Base-by-base conservation (phyloP, 2,113 vertebrate genomes). In the Erythrocercus mccallii region DNA sequence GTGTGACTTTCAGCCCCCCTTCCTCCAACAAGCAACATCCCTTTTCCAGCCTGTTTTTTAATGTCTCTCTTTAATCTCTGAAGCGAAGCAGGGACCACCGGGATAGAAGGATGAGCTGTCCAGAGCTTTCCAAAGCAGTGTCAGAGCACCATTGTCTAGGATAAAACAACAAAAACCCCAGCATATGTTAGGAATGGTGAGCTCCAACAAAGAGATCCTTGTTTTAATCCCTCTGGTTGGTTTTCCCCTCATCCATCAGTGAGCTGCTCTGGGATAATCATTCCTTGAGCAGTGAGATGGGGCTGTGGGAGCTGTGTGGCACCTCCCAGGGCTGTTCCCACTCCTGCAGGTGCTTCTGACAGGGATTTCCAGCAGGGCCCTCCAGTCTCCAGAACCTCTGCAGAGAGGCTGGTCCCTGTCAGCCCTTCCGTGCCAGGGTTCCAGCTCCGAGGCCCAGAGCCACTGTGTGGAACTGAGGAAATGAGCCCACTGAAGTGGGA, bases 401-500 rank as follows among this genome's bases (percentile, higher is more conserved):
- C 45, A 40, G 71, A 35, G 58, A 9, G 57, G 54, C 58, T 66
- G 22, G 17, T 57, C 15, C 5, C 15, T 28, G 58, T n/a, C 35
- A 58, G 71, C 70, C 38, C 61, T 31, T 57, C 17, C 0, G 1
- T 9, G 50, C 77, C 0, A 2, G 50, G n/a, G 28, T n/a, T 66
- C 17, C 5, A 0, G 45, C 73, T 88, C n/a, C 2, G 5, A 48
- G 78, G 20, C 28, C 28, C 0, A 7, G 64, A 87, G 53, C 50
- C 0, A 1, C 53, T 22, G 22, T 18, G 66, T 22, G 4, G 76
- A 86, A 90, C 89, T 54, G 86, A 84, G 76, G 56, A 79, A 71
- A 83, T 78, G 11, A 92, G 70, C 86, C 81, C 86, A 10, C 5
- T 47, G 16, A 86, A 68, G 80, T 44, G 84, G 71, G 81, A 94